Base-by-base conservation (phyloP, 2,113 vertebrate genomes). In the Haemorhous mexicanus region DNA sequence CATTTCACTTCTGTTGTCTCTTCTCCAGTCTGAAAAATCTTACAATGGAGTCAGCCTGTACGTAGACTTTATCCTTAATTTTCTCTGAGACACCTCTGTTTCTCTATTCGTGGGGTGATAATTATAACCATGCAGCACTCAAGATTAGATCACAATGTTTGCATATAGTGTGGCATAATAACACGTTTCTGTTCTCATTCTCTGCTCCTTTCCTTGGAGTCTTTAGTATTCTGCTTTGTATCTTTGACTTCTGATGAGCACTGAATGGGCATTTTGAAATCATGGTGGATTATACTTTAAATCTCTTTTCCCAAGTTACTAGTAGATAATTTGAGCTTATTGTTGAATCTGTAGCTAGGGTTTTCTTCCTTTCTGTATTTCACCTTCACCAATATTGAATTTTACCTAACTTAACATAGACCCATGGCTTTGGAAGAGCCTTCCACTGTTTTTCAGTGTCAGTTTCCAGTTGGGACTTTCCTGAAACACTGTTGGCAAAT, bases 71-170 rank as follows among this genome's bases (percentile, higher is more conserved):
- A 86, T 84, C 23, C 10, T 73, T 87, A 63, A 78, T 87, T 37
- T 58, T 67, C 56, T 70, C 39, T 81, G 50, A 55, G 82, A 68
- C 44, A 59, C 30, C 39, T 93, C 66, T 55, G 13, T 66, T 87
- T 84, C 49, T 61, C 41, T 74, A 0, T 74, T 84, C 12, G n/a
- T 75, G 62, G 44, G 49, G 33, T 56, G 63, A 15, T 90, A 64
- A 88, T 96, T 95, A 68, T 39, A 95, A 76, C 22, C 0, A 2
- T 87, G 70, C 35, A 79, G 44, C 75, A 47, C 27, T 87, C 46
- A 6, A 79, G 69, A 63, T 93, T 83, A 84, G 22, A 61, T 84
- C 81, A 89, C 59, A 74, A 9, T 56, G 46, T 93, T 95, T 93
- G 79, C 75, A 33, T 61, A 30, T 41, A 64, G 21, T 37, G 33